A percentile compares a stretch with the other conserved stretches of the same genome.
Conservation (phyloP, 2,797 vertebrate genomes). For the Phoeniculus purpureus region DNA sequence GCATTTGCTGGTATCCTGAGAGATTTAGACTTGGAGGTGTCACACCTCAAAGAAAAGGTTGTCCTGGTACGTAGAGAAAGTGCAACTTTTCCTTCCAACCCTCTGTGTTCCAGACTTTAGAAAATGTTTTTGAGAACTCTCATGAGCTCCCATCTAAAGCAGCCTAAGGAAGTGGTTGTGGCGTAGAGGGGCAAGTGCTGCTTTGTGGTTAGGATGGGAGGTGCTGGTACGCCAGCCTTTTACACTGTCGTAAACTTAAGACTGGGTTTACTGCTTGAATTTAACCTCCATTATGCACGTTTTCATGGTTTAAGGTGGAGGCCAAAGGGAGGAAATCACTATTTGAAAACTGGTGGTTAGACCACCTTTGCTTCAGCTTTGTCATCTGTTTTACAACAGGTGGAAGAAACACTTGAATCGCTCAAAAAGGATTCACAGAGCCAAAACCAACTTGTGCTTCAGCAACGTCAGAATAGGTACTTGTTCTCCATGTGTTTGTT, state of each 20-base stretch:
- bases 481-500: neutral
- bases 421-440: slow-evolving; percentile 67
- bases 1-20: slow-evolving; percentile 58
- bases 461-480: slow-evolving; percentile 80
- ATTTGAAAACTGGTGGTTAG: neutral
- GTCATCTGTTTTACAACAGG: slow-evolving; percentile 52
- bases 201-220: neutral
- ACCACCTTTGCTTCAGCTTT: neutral
- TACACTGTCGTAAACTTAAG: neutral
- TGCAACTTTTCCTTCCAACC: neutral
- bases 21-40: slow-evolving; percentile 71
- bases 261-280: neutral
- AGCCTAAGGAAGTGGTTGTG: neutral
- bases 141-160: neutral
- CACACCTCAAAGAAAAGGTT: slow-evolving; percentile 70
- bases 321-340: neutral
- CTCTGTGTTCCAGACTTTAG: neutral
- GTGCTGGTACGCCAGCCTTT: neutral
- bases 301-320: neutral
- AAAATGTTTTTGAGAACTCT: neutral
- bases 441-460: slow-evolving; percentile 66
- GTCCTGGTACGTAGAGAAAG: slow-evolving; percentile 76
- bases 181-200: neutral
- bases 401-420: slow-evolving; percentile 69
- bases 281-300: neutral